A percentile compares a stretch with the other conserved stretches of the same genome.
Conservation (phyloP, 1,140 invertebrate species). For the Trichogramma pretiosum region DNA sequence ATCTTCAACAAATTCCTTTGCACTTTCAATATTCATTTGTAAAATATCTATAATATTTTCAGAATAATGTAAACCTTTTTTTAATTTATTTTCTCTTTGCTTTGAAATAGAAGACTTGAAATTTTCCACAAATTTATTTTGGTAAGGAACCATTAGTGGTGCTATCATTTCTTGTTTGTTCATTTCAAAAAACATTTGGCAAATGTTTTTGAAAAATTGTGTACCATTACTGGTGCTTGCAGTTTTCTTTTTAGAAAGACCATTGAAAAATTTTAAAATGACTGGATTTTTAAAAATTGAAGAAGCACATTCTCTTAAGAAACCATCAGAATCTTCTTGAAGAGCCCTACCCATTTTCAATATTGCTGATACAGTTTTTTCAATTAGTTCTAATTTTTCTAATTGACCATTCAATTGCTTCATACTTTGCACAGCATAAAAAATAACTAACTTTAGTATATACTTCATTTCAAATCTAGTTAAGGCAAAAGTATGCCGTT, state of each 20-base stretch:
- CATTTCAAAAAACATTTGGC: slow-evolving; percentile 18
- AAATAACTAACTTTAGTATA: slow-evolving; percentile 28
- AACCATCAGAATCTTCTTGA: neutral
- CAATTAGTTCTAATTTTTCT: slow-evolving; percentile 23
- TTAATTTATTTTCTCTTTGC: neutral
- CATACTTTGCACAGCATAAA: slow-evolving; percentile 33
- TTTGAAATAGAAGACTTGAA: slow-evolving; percentile 24
- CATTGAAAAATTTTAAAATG: slow-evolving; percentile 48
- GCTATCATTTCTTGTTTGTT: slow-evolving; percentile 13
- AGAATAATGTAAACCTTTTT: slow-evolving; percentile 6
- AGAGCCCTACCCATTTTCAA: slow-evolving; percentile 25
- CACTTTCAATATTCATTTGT: slow-evolving; percentile 19
- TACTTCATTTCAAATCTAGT: slow-evolving; percentile 22
- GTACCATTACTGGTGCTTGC: slow-evolving; percentile 37
- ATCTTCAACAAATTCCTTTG: slow-evolving; percentile 22
- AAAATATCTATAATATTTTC: slow-evolving; percentile 27
- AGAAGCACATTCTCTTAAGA: slow-evolving; percentile 23
- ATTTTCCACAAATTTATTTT: slow-evolving; percentile 29
- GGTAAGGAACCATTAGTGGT: slow-evolving; percentile 25
- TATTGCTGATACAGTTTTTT: slow-evolving; percentile 26
- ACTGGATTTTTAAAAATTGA: slow-evolving; percentile 46
- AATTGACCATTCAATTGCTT: slow-evolving; percentile 18
- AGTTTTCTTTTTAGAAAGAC: slow-evolving; percentile 37
- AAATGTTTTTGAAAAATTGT: slow-evolving; percentile 39
- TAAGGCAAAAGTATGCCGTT: too few relatives aligned